Evolutionary conservation across 64 coral and sea anemone species (phyloP).

Genomic region (Stylophora pistillata): DNA sequence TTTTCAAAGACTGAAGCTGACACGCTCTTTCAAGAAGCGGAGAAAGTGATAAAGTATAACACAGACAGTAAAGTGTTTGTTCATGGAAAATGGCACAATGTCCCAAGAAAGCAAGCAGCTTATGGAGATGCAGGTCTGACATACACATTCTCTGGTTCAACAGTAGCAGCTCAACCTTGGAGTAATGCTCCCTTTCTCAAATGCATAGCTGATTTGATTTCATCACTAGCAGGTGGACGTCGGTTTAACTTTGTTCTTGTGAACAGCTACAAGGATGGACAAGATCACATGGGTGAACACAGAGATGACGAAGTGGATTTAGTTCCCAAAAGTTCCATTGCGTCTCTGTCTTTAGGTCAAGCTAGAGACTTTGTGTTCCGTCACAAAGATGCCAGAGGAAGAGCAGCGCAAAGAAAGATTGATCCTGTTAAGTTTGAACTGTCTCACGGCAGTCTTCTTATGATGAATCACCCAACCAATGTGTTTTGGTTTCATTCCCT

Average conservation of each 20-base stretch:
- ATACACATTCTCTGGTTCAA: constrained; percentile 80
- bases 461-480: constrained; percentile 94
- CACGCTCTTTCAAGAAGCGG: constrained; percentile 63
- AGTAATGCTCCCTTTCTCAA: constrained; percentile 62
- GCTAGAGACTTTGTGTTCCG: constrained; percentile 87
- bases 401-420: constrained; percentile 53
- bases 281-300: constrained; percentile 91
- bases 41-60: constrained; percentile 79
- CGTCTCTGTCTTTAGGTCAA: constrained; percentile 81
- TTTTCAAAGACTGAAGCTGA: constrained; percentile 70
- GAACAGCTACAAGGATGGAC: constrained; percentile 91
- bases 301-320: constrained; percentile 86
- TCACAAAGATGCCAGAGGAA: constrained; percentile 75
- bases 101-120: constrained; percentile 82
- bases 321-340: constrained; percentile 61
- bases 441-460: constrained; percentile 71
- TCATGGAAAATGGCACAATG: constrained; percentile 81
- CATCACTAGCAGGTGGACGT: constrained; percentile 37
- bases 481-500: constrained; percentile 86
- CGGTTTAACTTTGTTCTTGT: constrained; percentile 92
- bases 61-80: constrained; percentile 61
- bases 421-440: constrained; percentile 81
- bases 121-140: constrained; percentile 78
- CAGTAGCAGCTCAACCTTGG: constrained; percentile 80
- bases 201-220: constrained; percentile 40